Conservation (phyloP, 37 sponge, comb jelly and placozoan species). For the Beroe ovata region DNA sequence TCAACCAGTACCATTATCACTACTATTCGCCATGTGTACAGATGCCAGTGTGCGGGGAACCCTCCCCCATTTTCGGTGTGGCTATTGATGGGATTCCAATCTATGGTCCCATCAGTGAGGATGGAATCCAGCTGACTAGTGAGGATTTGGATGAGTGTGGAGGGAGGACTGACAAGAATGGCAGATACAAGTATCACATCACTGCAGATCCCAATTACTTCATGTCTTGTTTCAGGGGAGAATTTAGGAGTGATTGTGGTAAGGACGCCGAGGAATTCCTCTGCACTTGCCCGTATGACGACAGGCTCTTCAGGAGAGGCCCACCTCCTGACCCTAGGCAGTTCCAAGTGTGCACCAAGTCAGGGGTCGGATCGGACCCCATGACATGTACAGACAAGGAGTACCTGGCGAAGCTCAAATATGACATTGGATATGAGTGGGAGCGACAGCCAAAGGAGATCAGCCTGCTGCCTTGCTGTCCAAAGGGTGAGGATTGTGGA, state of each 20-base stretch:
- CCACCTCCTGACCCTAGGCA: too few relatives aligned
- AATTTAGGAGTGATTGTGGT: not conserved
- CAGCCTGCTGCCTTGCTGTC: conserved; percentile 16
- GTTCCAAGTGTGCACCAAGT: too few relatives aligned
- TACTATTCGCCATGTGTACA: conserved; percentile 40
- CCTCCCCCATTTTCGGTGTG: conserved; percentile 2
- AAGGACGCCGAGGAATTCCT: not conserved
- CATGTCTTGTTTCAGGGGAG: conserved; percentile 1
- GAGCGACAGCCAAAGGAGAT: not conserved
- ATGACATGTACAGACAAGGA: not conserved
- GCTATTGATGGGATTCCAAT: conserved; percentile 27
- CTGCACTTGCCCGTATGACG: conserved; percentile 21
- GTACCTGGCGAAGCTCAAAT: conserved; percentile 66
- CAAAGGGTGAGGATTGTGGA: conserved; percentile 9
- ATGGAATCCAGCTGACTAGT: conserved; percentile 4
- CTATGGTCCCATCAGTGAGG: conserved; percentile 16
- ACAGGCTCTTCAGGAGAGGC: not conserved
- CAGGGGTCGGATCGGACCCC: not conserved
- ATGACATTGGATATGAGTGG: conserved; percentile 76
- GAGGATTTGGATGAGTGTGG: conserved; percentile 20
- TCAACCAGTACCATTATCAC: not conserved
- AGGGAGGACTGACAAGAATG: not conserved
- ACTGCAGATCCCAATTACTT: not conserved
- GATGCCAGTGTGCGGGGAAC: not conserved
- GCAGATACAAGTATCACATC: conserved; percentile 24